Percentiles rank a stretch among this genome's conserved stretches.
Evolutionary conservation across 1,140 invertebrate species (phyloP).

Genomic region (Solenopsis invicta): DNA sequence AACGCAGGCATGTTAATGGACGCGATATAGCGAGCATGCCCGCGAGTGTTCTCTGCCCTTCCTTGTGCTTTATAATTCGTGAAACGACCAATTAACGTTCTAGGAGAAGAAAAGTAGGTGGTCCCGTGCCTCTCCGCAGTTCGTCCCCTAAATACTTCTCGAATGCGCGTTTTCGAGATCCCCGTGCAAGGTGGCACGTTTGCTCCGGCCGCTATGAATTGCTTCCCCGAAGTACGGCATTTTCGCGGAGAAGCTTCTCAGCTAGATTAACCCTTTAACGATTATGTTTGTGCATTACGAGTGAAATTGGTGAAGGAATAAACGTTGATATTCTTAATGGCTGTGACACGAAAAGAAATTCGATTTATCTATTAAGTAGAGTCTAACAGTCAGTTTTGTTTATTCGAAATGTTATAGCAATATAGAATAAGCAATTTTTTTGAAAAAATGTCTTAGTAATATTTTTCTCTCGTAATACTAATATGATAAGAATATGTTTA

Average conservation of each 20-base stretch:
- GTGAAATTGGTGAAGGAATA: background rate
- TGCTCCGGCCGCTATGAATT: background rate
- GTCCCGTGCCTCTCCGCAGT: conserved; percentile 24
- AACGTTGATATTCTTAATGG: background rate
- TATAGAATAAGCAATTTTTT: background rate
- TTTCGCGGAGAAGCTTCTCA: background rate
- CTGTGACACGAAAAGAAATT: background rate
- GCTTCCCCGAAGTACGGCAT: conserved; percentile 8
- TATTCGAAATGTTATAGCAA: background rate
- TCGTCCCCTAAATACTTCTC: background rate
- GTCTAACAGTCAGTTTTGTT: background rate
- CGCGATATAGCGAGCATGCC: conserved; percentile 68
- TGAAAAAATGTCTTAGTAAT: background rate
- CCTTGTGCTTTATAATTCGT: conserved; percentile 75
- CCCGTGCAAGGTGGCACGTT: conserved; percentile 26
- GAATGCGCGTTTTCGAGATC: conserved; percentile 20
- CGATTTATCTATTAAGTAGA: background rate
- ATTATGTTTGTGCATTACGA: background rate
- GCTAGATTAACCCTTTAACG: conserved; percentile 33
- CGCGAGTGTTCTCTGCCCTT: background rate
- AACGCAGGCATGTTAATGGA: conserved; percentile 76
- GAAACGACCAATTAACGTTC: conserved; percentile 80
- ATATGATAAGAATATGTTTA: background rate
- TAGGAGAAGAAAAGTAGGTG: conserved; percentile 70
- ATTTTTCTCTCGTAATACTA: background rate